phyloP scores from a whole-genome alignment of 37 sponge, comb jelly and placozoan species.

The Haliclona indistincta region DNA sequence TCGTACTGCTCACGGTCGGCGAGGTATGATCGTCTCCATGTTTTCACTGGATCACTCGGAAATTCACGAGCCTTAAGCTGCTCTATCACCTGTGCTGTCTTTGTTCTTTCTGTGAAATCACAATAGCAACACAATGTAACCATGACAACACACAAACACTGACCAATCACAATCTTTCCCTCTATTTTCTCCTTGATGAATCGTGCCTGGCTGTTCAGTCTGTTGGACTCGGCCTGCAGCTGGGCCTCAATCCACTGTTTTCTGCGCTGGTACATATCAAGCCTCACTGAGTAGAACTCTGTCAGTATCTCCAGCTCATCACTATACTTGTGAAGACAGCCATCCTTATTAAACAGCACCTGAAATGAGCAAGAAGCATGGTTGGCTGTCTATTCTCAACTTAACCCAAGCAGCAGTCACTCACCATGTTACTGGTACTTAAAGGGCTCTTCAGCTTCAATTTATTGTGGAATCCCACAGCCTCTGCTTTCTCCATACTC shows the following conservation, averaged over 20 bases:
- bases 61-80: constrained; percentile 62
- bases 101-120: constrained; percentile 65
- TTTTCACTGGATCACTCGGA: constrained; percentile 90
- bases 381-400: background rate
- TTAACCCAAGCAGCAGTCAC: background rate
- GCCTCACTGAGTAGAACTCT: constrained; percentile 84
- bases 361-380: constrained; percentile 6
- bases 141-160: constrained; percentile 1
- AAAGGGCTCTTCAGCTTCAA: constrained; percentile 83
- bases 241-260: constrained; percentile 83
- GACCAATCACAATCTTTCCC: constrained; percentile 80
- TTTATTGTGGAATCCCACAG: constrained; percentile 84
- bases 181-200: constrained; percentile 93
- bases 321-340: constrained; percentile 82
- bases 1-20: constrained; percentile 17
- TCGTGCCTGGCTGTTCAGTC: constrained; percentile 80
- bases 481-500: constrained; percentile 73
- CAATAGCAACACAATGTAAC: background rate
- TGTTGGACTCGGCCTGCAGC: constrained; percentile 82
- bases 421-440: background rate
- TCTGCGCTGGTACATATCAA: constrained; percentile 73
- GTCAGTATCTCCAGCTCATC: constrained; percentile 69
- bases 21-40: constrained; percentile 73
- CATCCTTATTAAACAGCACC: constrained; percentile 90
- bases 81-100: constrained; percentile 71